phyloP scores from a whole-genome alignment of 2,888 invertebrate species.

The Anoplius nigerrimus region DNA sequence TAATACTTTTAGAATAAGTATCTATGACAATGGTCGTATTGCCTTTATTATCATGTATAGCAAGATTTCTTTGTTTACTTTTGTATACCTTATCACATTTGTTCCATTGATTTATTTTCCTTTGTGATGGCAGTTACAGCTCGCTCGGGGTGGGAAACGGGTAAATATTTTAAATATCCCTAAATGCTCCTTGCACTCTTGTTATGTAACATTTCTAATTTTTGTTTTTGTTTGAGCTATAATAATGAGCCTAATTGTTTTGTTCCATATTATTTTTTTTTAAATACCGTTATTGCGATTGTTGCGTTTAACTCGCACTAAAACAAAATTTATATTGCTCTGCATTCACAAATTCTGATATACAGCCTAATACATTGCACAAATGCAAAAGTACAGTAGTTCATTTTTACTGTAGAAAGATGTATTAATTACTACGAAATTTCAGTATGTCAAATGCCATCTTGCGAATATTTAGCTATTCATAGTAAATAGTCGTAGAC shows the following conservation, averaged over 20 bases:
- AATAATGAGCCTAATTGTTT: slow-evolving; percentile 24
- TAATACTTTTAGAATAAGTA: background rate
- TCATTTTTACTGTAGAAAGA: slow-evolving; percentile 9
- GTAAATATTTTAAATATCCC: slow-evolving; percentile 76
- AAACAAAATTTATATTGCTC: slow-evolving; percentile 32
- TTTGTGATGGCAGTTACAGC: slow-evolving; percentile 77
- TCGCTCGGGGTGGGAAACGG: slow-evolving; percentile 78
- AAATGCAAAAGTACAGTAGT: slow-evolving; percentile 29
- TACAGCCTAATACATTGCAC: slow-evolving; percentile 23
- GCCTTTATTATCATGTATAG: background rate
- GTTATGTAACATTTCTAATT: slow-evolving; percentile 46
- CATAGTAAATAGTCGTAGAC: too few relatives aligned
- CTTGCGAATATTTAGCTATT: too few relatives aligned
- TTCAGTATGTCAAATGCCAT: background rate
- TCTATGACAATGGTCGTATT: too few relatives aligned
- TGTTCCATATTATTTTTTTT: slow-evolving; percentile 25
- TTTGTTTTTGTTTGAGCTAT: slow-evolving; percentile 33
- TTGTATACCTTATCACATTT: slow-evolving; percentile 31
- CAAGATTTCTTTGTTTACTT: slow-evolving; percentile 15
- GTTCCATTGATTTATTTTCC: slow-evolving; percentile 62
- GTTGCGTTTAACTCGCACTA: slow-evolving; percentile 38
- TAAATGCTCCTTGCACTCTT: slow-evolving; percentile 50
- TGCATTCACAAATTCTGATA: slow-evolving; percentile 13
- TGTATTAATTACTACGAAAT: background rate
- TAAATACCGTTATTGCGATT: slow-evolving; percentile 27